phyloP scores from a whole-genome alignment of 2,113 vertebrate genomes.

The Lipophrys pholis region DNA sequence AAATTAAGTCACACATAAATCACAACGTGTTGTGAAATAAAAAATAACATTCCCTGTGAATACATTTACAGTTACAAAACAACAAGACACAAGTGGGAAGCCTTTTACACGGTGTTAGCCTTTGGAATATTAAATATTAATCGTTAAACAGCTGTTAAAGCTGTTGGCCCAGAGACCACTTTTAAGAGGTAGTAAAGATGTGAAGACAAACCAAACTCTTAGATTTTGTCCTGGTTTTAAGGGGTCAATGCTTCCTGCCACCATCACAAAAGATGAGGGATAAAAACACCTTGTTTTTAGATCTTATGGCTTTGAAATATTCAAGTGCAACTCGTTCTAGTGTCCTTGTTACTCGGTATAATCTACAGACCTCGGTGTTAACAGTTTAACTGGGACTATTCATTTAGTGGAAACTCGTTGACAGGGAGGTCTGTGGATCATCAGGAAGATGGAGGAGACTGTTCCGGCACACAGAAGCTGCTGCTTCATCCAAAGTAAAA shows the following conservation, averaged over 20 bases:
- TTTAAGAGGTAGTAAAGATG: background rate
- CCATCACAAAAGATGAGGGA: background rate
- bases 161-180: background rate
- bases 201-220: background rate
- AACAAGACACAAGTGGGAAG: too few species aligned
- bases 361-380: conserved; percentile 34
- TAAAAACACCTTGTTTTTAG: background rate
- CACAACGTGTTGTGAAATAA: too few species aligned
- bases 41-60: too few species aligned
- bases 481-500: background rate
- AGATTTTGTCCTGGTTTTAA: background rate
- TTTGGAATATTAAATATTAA: background rate
- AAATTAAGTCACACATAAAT: too few species aligned
- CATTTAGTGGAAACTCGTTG: conserved; percentile 3
- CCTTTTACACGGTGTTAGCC: too few species aligned
- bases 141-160: too few species aligned
- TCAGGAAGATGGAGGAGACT: background rate
- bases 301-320: background rate
- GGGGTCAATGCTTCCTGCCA: background rate
- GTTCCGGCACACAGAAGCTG: background rate
- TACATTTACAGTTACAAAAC: too few species aligned
- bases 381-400: conserved; percentile 15
- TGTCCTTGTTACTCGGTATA: conserved; percentile 6
- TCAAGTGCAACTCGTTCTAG: background rate
- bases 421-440: conserved; percentile 18